phyloP scores from a whole-genome alignment of 2,113 vertebrate species.

The Chlamydotis undulata region DNA sequence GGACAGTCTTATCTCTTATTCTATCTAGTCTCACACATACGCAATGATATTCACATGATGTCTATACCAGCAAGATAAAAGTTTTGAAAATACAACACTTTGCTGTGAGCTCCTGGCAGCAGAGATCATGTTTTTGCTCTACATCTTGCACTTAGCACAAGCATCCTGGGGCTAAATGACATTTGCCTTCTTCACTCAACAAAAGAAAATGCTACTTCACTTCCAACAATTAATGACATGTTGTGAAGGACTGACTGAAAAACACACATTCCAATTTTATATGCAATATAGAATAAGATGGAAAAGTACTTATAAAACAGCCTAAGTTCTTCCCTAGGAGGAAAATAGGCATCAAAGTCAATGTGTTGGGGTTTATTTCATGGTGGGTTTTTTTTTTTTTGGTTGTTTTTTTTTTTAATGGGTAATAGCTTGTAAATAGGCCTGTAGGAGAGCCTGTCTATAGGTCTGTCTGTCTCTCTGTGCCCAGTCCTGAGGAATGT shows the following conservation, averaged over 20 bases:
- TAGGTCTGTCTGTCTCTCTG: not conserved
- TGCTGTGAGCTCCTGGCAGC: not conserved
- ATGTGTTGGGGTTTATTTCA: not conserved
- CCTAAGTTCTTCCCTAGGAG: not conserved
- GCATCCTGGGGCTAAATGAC: slow-evolving; percentile 49
- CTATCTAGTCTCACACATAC: slow-evolving; percentile 7
- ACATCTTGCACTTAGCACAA: slow-evolving; percentile 38
- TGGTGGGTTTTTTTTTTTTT: not conserved
- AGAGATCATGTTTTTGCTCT: slow-evolving; percentile 11
- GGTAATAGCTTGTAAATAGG: not conserved
- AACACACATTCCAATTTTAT: not conserved
- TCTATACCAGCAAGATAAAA: not conserved
- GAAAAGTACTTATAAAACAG: not conserved
- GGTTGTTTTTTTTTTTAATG: not conserved
- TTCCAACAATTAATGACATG: slow-evolving; percentile 16
- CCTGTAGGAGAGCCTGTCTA: not conserved
- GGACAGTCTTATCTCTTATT: slow-evolving; percentile 3
- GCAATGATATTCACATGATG: not conserved
- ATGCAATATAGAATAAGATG: not conserved
- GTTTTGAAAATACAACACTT: slow-evolving; percentile 25
- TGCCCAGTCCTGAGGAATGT: not conserved
- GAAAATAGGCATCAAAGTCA: not conserved
- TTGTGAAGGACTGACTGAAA: slow-evolving; percentile 16
- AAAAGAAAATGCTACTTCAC: slow-evolving; percentile 28
- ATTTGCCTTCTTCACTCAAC: slow-evolving; percentile 32